Percentiles rank a stretch among this genome's conserved stretches.
These are phyloP conservation scores for Acanthococcus lagerstroemiae DNA, from an alignment of 2,888 invertebrate genomes.

Conservation along the genomic window DNA sequence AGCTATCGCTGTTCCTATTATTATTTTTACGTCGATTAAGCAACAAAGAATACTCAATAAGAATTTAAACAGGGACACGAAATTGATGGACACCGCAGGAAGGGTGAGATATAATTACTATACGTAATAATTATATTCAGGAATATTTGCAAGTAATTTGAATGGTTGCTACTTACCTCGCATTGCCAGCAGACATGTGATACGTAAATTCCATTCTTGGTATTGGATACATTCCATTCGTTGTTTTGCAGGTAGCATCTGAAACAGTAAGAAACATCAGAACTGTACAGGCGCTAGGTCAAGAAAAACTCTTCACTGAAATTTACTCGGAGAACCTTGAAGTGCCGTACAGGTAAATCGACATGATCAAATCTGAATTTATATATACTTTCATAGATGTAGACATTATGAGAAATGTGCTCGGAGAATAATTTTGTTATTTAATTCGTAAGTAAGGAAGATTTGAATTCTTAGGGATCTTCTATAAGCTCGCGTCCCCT, in stretches of 20 bases:
- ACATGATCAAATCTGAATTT: background rate
- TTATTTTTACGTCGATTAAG: conserved; percentile 41
- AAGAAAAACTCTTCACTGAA: conserved; percentile 41
- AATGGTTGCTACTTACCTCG: no score
- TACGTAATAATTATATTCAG: no score
- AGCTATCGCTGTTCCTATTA: conserved; percentile 41
- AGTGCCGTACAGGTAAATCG: conserved; percentile 41
- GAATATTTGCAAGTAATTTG: no score
- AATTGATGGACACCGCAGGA: conserved; percentile 42
- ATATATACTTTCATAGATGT: background rate
- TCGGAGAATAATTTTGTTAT: background rate
- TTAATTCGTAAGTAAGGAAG: no score
- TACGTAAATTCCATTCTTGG: no score
- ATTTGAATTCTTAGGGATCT: no score
- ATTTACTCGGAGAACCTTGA: conserved; percentile 41
- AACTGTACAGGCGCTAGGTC: conserved; percentile 42
- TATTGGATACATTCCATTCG: background rate
- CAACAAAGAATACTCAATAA: conserved; percentile 43
- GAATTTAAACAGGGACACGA: conserved; percentile 43
- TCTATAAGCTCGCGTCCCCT: no score
- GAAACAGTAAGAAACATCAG: conserved; percentile 44
- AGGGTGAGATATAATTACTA: conserved; percentile 20
- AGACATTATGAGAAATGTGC: no score
- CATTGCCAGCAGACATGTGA: no score
- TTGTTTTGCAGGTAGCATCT: conserved; percentile 41